Conservation (phyloP, 2,113 vertebrate species). For the Notiomystis cincta region DNA sequence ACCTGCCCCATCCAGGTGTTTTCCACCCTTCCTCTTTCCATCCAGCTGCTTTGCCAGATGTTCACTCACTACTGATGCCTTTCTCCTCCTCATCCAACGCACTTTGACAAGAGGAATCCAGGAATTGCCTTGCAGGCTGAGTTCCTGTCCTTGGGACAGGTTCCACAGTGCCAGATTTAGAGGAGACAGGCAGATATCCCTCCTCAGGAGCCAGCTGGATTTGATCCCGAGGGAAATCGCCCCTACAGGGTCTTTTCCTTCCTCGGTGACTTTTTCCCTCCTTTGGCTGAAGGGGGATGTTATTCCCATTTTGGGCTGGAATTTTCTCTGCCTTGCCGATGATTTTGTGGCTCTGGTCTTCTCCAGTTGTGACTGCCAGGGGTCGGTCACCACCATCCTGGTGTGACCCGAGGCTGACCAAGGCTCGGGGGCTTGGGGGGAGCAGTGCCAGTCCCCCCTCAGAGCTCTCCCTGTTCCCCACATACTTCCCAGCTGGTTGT, state of each 20-base stretch:
- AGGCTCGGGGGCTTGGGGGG: neutral
- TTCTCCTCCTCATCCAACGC: neutral
- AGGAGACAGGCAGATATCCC: neutral
- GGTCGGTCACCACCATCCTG: accelerated
- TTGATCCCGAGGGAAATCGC: accelerated
- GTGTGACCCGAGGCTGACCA: neutral
- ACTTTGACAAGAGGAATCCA: neutral
- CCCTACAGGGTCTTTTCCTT: accelerated
- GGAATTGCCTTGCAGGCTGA: accelerated
- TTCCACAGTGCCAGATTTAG: accelerated
- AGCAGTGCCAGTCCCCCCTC: neutral
- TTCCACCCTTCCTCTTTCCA: neutral
- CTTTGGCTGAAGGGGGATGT: neutral
- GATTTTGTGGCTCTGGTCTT: neutral
- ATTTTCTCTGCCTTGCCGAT: accelerated
- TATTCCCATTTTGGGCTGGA: accelerated
- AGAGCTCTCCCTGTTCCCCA: too few relatives aligned
- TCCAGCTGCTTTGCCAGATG: neutral
- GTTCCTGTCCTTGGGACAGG: neutral
- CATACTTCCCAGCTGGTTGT: neutral
- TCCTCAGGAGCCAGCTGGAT: neutral
- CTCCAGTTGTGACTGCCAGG: accelerated
- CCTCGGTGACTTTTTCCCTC: neutral
- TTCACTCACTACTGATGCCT: neutral
- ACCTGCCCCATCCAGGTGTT: accelerated